phyloP scores from a whole-genome alignment of 2,888 invertebrate species.

The Nemoura dubitans region DNA sequence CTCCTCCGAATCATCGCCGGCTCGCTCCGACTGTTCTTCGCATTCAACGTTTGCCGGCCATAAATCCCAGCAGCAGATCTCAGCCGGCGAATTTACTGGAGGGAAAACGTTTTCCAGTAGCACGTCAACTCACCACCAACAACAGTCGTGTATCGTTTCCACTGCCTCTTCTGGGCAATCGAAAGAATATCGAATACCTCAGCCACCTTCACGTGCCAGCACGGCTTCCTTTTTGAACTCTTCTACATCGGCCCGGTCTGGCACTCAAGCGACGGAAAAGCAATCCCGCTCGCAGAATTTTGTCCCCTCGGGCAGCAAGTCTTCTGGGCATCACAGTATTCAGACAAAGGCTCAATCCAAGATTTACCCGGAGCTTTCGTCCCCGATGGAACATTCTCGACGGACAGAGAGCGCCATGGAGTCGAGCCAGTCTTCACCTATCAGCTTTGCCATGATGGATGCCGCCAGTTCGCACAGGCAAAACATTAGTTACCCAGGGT shows the following conservation, averaged over 20 bases:
- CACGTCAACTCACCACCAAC: conserved; percentile 63
- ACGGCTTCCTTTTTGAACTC: conserved; percentile 49
- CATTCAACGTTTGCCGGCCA: conserved; percentile 43
- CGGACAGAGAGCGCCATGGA: conserved; percentile 61
- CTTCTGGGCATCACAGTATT: conserved; percentile 63
- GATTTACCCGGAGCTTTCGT: conserved; percentile 74
- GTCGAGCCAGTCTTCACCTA: conserved; percentile 75
- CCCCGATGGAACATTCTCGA: conserved; percentile 58
- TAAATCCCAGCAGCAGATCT: conserved; percentile 46
- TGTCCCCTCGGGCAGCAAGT: conserved; percentile 62
- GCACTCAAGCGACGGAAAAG: conserved; percentile 55
- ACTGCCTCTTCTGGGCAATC: conserved; percentile 66
- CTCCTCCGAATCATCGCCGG: conserved; percentile 61
- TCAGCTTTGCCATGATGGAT: conserved; percentile 81
- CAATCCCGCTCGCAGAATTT: conserved; percentile 61
- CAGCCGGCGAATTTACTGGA: conserved; percentile 58
- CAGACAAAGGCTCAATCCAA: conserved; percentile 83
- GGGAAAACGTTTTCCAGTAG: conserved; percentile 65
- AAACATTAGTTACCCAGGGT: conserved; percentile 68
- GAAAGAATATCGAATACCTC: conserved; percentile 72
- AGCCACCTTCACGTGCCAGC: conserved; percentile 63
- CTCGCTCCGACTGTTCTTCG: conserved; percentile 46
- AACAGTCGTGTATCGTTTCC: conserved; percentile 79
- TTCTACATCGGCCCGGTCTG: conserved; percentile 57
- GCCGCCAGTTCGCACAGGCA: conserved; percentile 55